Base-by-base conservation (phyloP, 2,113 vertebrate species). In the Notarius lentiginosus region DNA sequence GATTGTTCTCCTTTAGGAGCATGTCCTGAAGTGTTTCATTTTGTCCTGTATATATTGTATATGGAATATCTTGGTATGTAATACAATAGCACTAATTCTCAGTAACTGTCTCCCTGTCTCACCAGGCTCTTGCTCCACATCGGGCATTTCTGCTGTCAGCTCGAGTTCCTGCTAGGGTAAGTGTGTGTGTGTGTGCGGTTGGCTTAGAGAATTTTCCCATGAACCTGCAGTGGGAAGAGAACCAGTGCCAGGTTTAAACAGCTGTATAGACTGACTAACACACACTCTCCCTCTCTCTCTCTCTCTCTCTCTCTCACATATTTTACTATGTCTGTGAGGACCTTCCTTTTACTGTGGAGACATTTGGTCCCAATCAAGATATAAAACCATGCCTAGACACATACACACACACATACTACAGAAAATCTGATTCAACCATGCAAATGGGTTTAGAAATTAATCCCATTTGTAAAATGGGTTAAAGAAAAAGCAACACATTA, bases 121-220 rank as follows among this genome's bases (percentile, higher is more conserved):
- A 82, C 11, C 91, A 99, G 98, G 97, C 97, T 22, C 92, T 99
- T 72, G 96, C 97, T 0, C 95, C 96, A 88, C 97, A 98, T 92
- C 95, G 98, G 9, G 97, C 95, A 47, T 99, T 96, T 92, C 96
- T 99, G 24, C 90, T 99, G 90, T 96, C 96, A 0, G 92, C 96
- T 1, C 95, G 97, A n/a, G 94, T 98, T 90, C 98, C 98, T 11
- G 95, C 95, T 77, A 99, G 99, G 97, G 98, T 99, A 89, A 93
- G 93, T 89, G 14, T 65, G 15, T 24, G 30, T 66, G 12, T 84
- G 73, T 47, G 53, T 79, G 84, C 70, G 41, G 10, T 24, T 49
- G 79, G 55, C 30, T 82, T 41, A 63, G 34, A 68, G 24, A 58
- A 79, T 70, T 88, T 58, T 84, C 87, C 82, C 75, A 84, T 79